Evolutionary conservation across 2,888 invertebrate species (phyloP), one percentile per base, ranked within the genome.

Genomic region (Apomyelois bistriatella): DNA sequence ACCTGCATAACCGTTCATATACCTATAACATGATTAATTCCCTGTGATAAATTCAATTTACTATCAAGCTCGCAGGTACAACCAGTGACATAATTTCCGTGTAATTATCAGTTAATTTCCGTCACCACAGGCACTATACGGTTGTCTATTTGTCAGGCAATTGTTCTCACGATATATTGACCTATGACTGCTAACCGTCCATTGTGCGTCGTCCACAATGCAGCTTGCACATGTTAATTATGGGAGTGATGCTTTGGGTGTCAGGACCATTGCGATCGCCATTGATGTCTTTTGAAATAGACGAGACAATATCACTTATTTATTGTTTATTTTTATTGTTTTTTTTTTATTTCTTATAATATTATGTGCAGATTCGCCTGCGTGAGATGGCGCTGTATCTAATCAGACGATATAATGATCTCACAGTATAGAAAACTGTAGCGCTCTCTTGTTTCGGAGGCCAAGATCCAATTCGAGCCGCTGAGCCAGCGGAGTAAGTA

Each of bases 151-250:
- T 50, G 40, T 40, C 49, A 50, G 30, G 12, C 48, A 28, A 48
- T 40, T 50, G 49, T 50, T 40, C 49, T 46, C 30, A 50, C 48
- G 48, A 48, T 50, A 40, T 50, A 50, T 50, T 40, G 49, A 50
- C 15, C 48, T 28, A 28, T 40, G 49, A 50, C 40, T 50, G 40
- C 16, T 32, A 38, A 49, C 38, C 28, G 38, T 66, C 68, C 52
- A 74, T 75, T 79, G 76, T 74, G 56, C 58, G 59, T 37, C 54
- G 56, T 60, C 61, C 58, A 62, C 59, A 66, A 68, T 63, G 58
- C 55, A 61, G 61, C 64, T 63, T 69, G 75, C 70, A 76, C 82
- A 77, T 71, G 80, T 78, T 82, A 79, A 83, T 83, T 82, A 82
- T 76, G 58, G 57, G 67, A 74, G 70, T 76, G 76, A 79, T 71